phyloP scores from a whole-genome alignment of 2,797 vertebrate genomes.

The Propithecus perrieri region DNA sequence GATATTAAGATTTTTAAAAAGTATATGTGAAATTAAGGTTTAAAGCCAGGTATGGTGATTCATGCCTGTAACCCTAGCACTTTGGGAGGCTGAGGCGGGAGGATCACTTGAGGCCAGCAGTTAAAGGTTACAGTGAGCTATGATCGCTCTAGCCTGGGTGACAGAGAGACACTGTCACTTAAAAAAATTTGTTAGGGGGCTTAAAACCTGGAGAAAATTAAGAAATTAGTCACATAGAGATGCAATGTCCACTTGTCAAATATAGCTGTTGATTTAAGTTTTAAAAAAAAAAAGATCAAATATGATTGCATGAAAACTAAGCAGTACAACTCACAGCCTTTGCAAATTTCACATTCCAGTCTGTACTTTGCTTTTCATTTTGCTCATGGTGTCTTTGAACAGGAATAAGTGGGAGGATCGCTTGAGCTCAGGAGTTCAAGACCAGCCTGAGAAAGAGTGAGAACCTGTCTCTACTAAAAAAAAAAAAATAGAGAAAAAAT shows the following conservation, averaged over 20 bases:
- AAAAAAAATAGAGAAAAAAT: no score
- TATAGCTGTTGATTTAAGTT: background rate
- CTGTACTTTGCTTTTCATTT: background rate
- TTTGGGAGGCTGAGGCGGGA: background rate
- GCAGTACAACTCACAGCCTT: background rate
- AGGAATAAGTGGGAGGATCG: background rate
- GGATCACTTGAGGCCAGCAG: background rate
- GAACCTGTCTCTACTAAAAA: no score
- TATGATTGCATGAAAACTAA: background rate
- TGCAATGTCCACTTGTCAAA: background rate
- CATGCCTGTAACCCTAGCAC: background rate
- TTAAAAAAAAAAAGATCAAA: background rate
- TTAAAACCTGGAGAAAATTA: constrained; percentile 36
- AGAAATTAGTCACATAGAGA: background rate
- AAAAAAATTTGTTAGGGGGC: background rate
- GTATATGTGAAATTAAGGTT: background rate
- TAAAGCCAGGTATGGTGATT: background rate
- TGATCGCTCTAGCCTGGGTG: background rate
- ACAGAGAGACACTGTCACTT: background rate
- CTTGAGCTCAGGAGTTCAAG: no score
- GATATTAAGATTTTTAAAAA: background rate
- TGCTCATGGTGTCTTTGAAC: background rate
- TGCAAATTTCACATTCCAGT: background rate
- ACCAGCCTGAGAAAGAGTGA: no score
- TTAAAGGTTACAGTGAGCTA: background rate